phyloP scores from a whole-genome alignment of 1,140 invertebrate genomes.

The Euwallacea similis region DNA sequence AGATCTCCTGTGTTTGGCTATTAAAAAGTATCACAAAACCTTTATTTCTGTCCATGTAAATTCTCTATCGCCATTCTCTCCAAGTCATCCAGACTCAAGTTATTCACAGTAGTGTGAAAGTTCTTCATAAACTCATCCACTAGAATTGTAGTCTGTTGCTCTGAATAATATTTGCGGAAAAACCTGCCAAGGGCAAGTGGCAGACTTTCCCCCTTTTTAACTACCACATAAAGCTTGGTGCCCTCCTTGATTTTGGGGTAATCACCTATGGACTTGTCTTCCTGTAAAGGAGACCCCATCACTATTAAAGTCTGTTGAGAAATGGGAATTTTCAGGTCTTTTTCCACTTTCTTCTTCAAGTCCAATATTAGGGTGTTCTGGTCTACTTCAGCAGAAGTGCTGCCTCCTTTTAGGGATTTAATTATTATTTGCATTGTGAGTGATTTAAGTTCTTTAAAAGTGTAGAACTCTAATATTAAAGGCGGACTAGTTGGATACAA shows the following conservation, averaged over 20 bases:
- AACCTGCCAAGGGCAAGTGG: conserved; percentile 52
- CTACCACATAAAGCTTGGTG: conserved; percentile 56
- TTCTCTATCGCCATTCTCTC: conserved; percentile 55
- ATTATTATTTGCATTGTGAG: conserved; percentile 56
- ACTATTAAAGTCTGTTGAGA: conserved; percentile 56
- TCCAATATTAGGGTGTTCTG: conserved; percentile 55
- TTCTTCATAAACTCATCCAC: conserved; percentile 57
- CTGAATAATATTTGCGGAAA: conserved; percentile 56
- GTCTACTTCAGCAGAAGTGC: conserved; percentile 55
- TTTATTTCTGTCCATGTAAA: conserved; percentile 10
- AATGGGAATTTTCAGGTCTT: conserved; percentile 54
- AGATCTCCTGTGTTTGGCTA: too few relatives aligned
- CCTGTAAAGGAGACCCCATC: conserved; percentile 55
- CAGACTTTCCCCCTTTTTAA: conserved; percentile 57
- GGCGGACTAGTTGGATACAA: too few relatives aligned
- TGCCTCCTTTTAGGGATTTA: conserved; percentile 58
- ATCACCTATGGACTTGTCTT: conserved; percentile 55
- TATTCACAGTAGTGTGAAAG: conserved; percentile 55
- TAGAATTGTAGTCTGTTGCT: conserved; percentile 54
- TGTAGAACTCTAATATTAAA: too few relatives aligned
- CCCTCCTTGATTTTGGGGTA: conserved; percentile 59
- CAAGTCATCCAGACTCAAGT: conserved; percentile 58
- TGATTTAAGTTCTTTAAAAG: too few relatives aligned
- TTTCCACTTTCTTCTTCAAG: conserved; percentile 57
- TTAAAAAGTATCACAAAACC: too few relatives aligned